Conservation (phyloP, 2,888 invertebrate genomes). For the Cantharis rufa region DNA sequence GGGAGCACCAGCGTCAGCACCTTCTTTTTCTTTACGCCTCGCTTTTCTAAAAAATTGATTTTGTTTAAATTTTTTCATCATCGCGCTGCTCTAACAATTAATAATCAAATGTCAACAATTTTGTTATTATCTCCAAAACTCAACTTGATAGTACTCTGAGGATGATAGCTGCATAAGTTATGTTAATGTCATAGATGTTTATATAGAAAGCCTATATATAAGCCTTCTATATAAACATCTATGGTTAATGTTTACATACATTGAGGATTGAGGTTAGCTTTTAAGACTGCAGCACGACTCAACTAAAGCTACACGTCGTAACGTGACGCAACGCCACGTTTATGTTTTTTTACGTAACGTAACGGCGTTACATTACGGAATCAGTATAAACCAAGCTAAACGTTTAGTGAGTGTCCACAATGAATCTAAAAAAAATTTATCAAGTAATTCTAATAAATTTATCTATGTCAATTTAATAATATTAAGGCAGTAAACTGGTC, state of each 20-base stretch:
- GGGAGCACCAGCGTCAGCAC: conserved; percentile 64
- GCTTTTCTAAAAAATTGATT: conserved; percentile 78
- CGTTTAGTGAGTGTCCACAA: too few relatives aligned
- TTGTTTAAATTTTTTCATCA: neutral
- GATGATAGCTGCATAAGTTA: neutral
- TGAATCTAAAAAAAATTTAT: too few relatives aligned
- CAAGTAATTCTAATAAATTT: too few relatives aligned
- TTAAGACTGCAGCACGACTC: neutral
- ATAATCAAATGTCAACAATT: neutral
- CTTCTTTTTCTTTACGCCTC: conserved; percentile 94
- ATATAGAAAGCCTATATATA: too few relatives aligned
- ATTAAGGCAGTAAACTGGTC: too few relatives aligned
- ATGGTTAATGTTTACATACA: neutral
- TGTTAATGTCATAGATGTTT: too few relatives aligned
- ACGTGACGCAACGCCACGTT: too few relatives aligned
- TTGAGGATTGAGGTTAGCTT: neutral
- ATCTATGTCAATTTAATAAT: too few relatives aligned
- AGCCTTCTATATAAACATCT: too few relatives aligned
- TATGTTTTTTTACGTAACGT: too few relatives aligned
- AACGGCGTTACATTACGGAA: too few relatives aligned
- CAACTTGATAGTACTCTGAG: neutral
- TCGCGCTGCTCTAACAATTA: neutral
- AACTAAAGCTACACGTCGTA: neutral
- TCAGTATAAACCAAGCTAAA: too few relatives aligned
- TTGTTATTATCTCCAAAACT: neutral